A percentile compares a stretch with the other conserved stretches of the same genome.
phyloP scores from a whole-genome alignment of 37 sponge, comb jelly and placozoan genomes.

The Spongilla lacustris region DNA sequence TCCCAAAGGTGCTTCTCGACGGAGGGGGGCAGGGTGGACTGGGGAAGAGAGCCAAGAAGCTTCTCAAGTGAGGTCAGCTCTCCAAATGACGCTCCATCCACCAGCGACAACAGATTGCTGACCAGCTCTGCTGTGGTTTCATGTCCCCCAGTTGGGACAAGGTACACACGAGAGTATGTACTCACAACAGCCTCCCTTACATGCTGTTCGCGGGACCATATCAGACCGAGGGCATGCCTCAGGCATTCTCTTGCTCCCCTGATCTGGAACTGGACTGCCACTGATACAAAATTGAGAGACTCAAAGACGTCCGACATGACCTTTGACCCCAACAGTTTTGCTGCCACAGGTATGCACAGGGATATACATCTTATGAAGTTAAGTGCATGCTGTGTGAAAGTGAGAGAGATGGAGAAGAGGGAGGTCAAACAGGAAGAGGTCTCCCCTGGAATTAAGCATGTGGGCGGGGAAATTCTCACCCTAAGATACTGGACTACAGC shows the following conservation, averaged over 20 bases:
- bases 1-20: constrained; percentile 62
- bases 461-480: constrained; percentile 29
- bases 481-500: constrained; percentile 55
- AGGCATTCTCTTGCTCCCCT: constrained; percentile 57
- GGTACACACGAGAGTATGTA: constrained; percentile 78
- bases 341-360: constrained; percentile 60
- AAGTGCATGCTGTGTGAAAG: constrained; percentile 71
- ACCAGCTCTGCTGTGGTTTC: neutral
- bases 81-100: constrained; percentile 41
- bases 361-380: constrained; percentile 62
- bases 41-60: constrained; percentile 65
- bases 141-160: constrained; percentile 21
- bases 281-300: constrained; percentile 80
- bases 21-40: constrained; percentile 16
- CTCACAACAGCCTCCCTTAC: constrained; percentile 61
- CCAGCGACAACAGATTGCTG: constrained; percentile 55
- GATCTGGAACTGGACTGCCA: constrained; percentile 62
- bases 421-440: neutral
- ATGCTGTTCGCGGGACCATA: constrained; percentile 78
- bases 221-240: constrained; percentile 71
- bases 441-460: neutral
- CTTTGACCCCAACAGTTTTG: constrained; percentile 87
- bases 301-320: constrained; percentile 82
- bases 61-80: constrained; percentile 79
- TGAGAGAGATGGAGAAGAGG: too few species aligned